Percentiles rank a stretch among this genome's conserved stretches.
These are phyloP conservation scores for Phalanger gymnotis DNA, from an alignment of 2,797 vertebrate species.

Conservation along the genomic window DNA sequence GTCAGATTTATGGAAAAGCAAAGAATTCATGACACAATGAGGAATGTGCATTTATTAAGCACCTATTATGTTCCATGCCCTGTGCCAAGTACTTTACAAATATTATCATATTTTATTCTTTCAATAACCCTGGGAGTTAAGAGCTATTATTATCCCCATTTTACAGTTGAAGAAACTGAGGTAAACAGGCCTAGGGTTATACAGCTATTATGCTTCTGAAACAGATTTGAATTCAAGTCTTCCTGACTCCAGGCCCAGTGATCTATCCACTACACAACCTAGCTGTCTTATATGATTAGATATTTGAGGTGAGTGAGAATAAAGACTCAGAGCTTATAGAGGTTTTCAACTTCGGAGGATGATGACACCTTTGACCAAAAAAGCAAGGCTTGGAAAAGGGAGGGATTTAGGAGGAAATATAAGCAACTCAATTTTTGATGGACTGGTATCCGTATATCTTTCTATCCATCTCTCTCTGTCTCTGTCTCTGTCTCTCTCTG, in stretches of 20 bases:
- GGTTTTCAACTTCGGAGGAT: neutral
- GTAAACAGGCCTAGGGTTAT: neutral
- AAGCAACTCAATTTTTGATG: neutral
- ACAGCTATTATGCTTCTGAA: neutral
- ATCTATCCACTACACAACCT: too few relatives aligned
- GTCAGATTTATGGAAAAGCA: too few relatives aligned
- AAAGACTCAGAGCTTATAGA: neutral
- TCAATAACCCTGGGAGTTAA: neutral
- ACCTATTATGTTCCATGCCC: neutral
- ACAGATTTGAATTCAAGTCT: neutral
- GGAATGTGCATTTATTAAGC: neutral
- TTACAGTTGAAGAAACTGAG: neutral
- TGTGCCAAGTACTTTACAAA: neutral
- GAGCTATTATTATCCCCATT: neutral
- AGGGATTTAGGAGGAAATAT: neutral
- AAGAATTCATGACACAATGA: too few relatives aligned
- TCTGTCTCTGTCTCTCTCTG: rapidly evolving
- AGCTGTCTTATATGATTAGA: neutral
- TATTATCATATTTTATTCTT: neutral
- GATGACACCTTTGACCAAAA: neutral
- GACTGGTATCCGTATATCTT: too few relatives aligned
- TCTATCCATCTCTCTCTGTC: too few relatives aligned
- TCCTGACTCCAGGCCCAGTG: neutral
- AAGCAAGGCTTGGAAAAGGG: neutral
- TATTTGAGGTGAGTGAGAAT: neutral